A percentile compares a stretch with the other conserved stretches of the same genome.
Conservation (phyloP, 2,113 vertebrate species). For the Oreocharis arfaki region DNA sequence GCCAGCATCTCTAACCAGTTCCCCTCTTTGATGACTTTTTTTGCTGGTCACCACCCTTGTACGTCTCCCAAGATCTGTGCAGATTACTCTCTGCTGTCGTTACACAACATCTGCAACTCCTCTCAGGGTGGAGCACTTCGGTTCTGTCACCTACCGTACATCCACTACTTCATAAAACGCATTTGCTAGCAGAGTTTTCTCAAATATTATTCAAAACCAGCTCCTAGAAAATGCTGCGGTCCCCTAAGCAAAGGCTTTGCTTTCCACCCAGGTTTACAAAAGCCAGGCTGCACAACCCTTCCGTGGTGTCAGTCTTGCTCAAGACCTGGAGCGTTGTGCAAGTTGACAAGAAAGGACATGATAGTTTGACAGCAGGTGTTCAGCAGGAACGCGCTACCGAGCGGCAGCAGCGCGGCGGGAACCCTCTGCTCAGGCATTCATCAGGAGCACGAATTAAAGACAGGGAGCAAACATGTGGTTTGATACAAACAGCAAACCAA, state of each 20-base stretch:
- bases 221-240: background rate
- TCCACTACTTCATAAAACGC: background rate
- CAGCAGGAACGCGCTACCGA: constrained; percentile 31
- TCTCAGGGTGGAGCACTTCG: background rate
- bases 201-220: background rate
- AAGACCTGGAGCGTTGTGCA: constrained; percentile 59
- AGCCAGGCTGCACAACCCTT: constrained; percentile 28
- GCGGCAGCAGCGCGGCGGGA: background rate
- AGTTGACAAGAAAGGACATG: constrained; percentile 70
- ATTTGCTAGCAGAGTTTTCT: background rate
- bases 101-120: background rate
- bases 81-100: constrained; percentile 14
- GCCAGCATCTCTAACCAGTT: constrained; percentile 32
- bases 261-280: constrained; percentile 21
- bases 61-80: constrained; percentile 12
- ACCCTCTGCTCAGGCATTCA: constrained; percentile 1
- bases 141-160: background rate
- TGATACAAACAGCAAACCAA: background rate
- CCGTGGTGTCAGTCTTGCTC: constrained; percentile 51
- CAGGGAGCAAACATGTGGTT: background rate
- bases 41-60: constrained; percentile 49
- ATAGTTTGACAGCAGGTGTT: constrained; percentile 67
- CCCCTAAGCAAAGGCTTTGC: background rate
- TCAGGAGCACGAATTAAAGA: constrained; percentile 3
- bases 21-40: constrained; percentile 29